Evolutionary conservation across 2,888 invertebrate species (phyloP), one percentile per base, ranked within the genome.

Genomic region (Chesias legatella): DNA sequence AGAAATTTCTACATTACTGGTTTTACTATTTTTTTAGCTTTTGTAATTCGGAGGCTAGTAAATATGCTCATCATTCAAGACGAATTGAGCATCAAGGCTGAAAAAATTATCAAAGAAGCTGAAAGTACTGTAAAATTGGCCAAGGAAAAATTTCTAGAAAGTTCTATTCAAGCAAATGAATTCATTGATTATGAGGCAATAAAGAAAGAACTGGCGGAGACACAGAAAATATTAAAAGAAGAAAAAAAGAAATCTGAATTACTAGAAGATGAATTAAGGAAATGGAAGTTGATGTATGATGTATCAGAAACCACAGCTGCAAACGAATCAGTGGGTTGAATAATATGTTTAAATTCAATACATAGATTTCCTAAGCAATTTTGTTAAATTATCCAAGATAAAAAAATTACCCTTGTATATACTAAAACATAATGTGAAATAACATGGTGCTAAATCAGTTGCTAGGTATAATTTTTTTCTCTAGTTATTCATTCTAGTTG

Each of bases 1-100:
- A 88, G 94, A 55, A 95, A 95, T 74, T 92, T 94, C 64, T 94
- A 94, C 74, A 94, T 95, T 41, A 92, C 94, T 51, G 93, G 94
- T 8, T 94, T 94, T 74, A 90, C 94, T 6, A 90, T 95, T 48
- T 93, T 94, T 60, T 77, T 94, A 23, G 90, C 91, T 58, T 89
- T 94, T 58, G 91, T 94, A 0, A 90, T 94, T 40, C 89, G 91
- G 13, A 89, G 93, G 33, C 80, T 94, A 28, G 86, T 92, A 8
- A 84, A 75, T 1, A 88, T 94, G 74, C 86, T 94, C 39, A 89
- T 92, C 2, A 86, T 89, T 31, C 92, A 93, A 70, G 92, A 93
- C 13, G 84, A 88, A 48, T 67, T 93, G 7, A 75, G 86, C 42
- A 86, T 91, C 0, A 90, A 93, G 57, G 90, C 90, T 29, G 91